Evolutionary conservation across 2,113 vertebrate genomes (phyloP).

Genomic region (Erythrolamprus reginae): DNA sequence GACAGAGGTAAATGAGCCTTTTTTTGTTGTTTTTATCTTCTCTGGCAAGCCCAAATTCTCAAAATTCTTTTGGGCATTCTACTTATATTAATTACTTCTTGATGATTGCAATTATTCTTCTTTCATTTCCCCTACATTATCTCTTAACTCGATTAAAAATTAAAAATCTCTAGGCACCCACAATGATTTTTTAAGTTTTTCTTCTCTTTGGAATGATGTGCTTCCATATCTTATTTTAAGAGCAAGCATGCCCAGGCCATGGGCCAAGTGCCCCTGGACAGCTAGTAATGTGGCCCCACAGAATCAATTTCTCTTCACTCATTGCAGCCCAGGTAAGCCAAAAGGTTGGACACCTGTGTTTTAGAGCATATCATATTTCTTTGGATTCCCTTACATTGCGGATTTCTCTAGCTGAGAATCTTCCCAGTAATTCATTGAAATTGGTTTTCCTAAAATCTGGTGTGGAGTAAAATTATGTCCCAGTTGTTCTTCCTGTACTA

Average conservation of each 20-base stretch:
- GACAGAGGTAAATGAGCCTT: not conserved
- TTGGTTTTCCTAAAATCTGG: not conserved
- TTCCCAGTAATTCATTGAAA: not conserved
- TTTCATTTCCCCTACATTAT: not conserved
- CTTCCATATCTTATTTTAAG: not conserved
- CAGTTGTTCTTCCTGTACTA: not conserved
- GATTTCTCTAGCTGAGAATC: not conserved
- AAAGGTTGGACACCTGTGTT: no score
- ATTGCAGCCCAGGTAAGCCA: no score
- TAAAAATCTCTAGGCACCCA: not conserved
- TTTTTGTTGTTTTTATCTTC: not conserved
- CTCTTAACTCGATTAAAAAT: not conserved
- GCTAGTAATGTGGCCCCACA: no score
- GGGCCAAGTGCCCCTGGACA: no score
- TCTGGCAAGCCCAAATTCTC: not conserved
- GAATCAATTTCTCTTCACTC: no score
- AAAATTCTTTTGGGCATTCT: not conserved
- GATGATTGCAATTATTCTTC: not conserved
- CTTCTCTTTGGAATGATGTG: not conserved
- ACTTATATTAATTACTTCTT: not conserved
- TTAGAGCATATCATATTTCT: not conserved
- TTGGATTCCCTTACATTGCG: not conserved
- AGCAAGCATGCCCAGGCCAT: no score
- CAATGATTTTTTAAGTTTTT: not conserved
- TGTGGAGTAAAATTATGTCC: not conserved